phyloP scores from a whole-genome alignment of 2,888 invertebrate species.

The Rotaria magnacalcarata region DNA sequence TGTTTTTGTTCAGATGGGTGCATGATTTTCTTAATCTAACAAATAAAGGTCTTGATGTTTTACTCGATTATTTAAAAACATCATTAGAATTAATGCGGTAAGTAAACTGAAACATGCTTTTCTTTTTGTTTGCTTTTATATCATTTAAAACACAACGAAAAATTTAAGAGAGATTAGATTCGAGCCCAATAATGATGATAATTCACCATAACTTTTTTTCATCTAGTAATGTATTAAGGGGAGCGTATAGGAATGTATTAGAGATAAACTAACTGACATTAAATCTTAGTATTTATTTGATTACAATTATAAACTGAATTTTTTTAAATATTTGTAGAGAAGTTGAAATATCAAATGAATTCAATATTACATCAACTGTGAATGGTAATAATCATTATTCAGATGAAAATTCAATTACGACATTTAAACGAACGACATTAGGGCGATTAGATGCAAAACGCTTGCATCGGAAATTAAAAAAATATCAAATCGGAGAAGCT shows the following conservation, averaged over 20 bases:
- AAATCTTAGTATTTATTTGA: background rate
- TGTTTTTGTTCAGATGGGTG: slow-evolving; percentile 76
- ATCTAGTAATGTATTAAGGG: background rate
- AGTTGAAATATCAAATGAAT: background rate
- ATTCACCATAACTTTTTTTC: background rate
- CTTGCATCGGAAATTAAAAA: slow-evolving; percentile 6
- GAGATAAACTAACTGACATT: background rate
- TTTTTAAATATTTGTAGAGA: background rate
- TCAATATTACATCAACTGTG: background rate
- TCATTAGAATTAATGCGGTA: slow-evolving; percentile 44
- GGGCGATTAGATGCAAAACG: slow-evolving; percentile 3
- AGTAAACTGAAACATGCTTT: background rate
- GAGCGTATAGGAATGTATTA: too few relatives aligned
- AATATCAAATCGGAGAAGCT: slow-evolving; percentile 42
- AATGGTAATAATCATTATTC: background rate
- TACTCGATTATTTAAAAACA: slow-evolving; percentile 75
- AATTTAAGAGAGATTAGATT: too few relatives aligned
- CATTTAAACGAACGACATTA: slow-evolving; percentile 7
- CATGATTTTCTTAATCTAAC: slow-evolving; percentile 91
- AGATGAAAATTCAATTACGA: background rate
- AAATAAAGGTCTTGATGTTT: slow-evolving; percentile 88
- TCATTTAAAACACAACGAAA: too few relatives aligned
- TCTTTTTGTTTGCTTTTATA: too few relatives aligned
- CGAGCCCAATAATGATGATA: background rate
- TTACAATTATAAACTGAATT: too few relatives aligned